phyloP scores from a whole-genome alignment of 2,797 vertebrate genomes.

The Lycodopsis pacificus region DNA sequence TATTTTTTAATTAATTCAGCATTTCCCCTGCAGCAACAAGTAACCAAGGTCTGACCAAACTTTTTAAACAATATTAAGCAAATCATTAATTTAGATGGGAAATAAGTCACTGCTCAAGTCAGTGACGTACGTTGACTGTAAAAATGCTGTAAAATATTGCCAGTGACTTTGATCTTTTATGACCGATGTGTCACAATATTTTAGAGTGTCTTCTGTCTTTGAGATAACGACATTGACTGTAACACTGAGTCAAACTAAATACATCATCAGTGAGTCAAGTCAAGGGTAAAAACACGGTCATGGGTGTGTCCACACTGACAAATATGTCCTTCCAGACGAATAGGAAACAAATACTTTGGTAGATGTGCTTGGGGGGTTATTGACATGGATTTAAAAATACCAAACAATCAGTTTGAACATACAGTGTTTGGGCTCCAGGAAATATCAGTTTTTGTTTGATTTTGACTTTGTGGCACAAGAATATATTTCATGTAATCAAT shows the following conservation, averaged over 20 bases:
- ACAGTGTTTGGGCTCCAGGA: background rate
- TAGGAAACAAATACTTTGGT: background rate
- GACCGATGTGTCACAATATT: background rate
- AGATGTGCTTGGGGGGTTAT: background rate
- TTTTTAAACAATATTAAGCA: background rate
- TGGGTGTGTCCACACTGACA: constrained; percentile 14
- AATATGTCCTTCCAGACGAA: background rate
- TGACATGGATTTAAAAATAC: background rate
- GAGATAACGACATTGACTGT: constrained; percentile 10
- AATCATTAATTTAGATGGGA: background rate
- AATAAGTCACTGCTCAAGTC: background rate
- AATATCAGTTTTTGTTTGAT: constrained; percentile 20
- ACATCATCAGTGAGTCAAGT: constrained; percentile 28
- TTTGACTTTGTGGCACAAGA: background rate
- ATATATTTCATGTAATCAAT: background rate
- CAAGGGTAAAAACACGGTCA: constrained; percentile 26
- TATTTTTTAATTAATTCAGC: constrained; percentile 7
- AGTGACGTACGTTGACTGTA: background rate
- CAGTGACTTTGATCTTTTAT: constrained; percentile 3
- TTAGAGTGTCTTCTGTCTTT: constrained; percentile 4
- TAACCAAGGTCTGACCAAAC: constrained; percentile 25
- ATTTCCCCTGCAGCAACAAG: constrained; percentile 26
- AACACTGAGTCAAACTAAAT: constrained; percentile 24
- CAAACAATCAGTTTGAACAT: background rate
- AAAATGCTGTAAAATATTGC: background rate